Evolutionary conservation across 2,888 invertebrate genomes (phyloP).

Genomic region (Drosophila peninsularis): DNA sequence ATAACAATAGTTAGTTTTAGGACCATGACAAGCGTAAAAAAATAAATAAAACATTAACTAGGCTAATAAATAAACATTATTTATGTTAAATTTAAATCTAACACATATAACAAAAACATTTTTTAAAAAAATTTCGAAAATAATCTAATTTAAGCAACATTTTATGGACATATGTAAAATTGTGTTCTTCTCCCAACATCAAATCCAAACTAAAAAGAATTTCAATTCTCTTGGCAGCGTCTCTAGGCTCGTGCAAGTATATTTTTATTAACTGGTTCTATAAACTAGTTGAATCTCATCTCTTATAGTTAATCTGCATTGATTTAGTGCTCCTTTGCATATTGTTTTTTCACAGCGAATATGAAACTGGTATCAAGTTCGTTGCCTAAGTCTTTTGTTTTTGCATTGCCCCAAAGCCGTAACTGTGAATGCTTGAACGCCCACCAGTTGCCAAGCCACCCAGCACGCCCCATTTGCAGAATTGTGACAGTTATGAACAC

Average conservation of each 20-base stretch:
- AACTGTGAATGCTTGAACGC: slow-evolving; percentile 50
- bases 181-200: background rate
- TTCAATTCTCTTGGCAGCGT: background rate
- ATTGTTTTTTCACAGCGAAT: slow-evolving; percentile 2
- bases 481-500: slow-evolving; percentile 57
- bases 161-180: background rate
- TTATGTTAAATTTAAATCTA: background rate
- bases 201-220: background rate
- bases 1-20: slow-evolving; percentile 45
- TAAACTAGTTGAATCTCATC: slow-evolving; percentile 6
- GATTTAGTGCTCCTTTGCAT: slow-evolving; percentile 15
- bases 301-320: slow-evolving; percentile 14
- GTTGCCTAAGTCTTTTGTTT: slow-evolving; percentile 61
- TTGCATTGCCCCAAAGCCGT: slow-evolving; percentile 30
- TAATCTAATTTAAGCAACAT: background rate
- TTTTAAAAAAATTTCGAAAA: background rate
- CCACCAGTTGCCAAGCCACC: slow-evolving; percentile 47
- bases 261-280: slow-evolving; percentile 6
- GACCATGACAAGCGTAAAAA: slow-evolving; percentile 22
- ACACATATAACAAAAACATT: background rate
- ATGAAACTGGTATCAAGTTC: slow-evolving; percentile 33
- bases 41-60: slow-evolving; percentile 3
- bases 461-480: slow-evolving; percentile 54
- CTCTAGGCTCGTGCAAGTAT: background rate
- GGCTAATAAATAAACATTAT: background rate